phyloP scores from a whole-genome alignment of 1,140 invertebrate species.

The Chrysopa pallens region DNA sequence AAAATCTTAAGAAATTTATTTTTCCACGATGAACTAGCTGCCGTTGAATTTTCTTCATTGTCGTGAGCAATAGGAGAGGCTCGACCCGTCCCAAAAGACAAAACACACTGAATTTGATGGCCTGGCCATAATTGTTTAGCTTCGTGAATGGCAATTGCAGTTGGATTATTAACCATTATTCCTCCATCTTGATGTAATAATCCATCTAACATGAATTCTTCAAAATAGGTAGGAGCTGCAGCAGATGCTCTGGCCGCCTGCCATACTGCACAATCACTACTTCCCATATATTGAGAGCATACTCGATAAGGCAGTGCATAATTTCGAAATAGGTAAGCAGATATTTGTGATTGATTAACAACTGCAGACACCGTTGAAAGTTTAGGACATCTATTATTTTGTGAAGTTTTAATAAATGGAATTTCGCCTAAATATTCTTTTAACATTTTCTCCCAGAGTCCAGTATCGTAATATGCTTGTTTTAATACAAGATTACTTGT shows the following conservation, averaged over 20 bases:
- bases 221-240: slow-evolving; percentile 85
- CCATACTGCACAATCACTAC: slow-evolving; percentile 57
- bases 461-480: slow-evolving; percentile 82
- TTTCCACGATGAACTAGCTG: slow-evolving; percentile 42
- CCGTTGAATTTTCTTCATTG: slow-evolving; percentile 15
- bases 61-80: slow-evolving; percentile 23
- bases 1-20: slow-evolving; percentile 70
- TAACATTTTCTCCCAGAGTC: slow-evolving; percentile 67
- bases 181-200: slow-evolving; percentile 74
- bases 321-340: slow-evolving; percentile 80
- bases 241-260: slow-evolving; percentile 79
- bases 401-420: slow-evolving; percentile 42
- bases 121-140: slow-evolving; percentile 70
- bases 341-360: slow-evolving; percentile 58
- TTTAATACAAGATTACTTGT: slow-evolving; percentile 65
- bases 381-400: slow-evolving; percentile 40
- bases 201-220: slow-evolving; percentile 61
- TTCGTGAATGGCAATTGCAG: slow-evolving; percentile 78
- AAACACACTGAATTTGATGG: slow-evolving; percentile 59
- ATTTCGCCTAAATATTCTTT: slow-evolving; percentile 48
- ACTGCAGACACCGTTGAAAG: slow-evolving; percentile 63
- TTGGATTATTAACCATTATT: slow-evolving; percentile 79
- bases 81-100: slow-evolving; percentile 76
- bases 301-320: slow-evolving; percentile 62
- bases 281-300: slow-evolving; percentile 64